Conservation (phyloP, 64 coral and sea anemone genomes). For the Montipora efflorescens region DNA sequence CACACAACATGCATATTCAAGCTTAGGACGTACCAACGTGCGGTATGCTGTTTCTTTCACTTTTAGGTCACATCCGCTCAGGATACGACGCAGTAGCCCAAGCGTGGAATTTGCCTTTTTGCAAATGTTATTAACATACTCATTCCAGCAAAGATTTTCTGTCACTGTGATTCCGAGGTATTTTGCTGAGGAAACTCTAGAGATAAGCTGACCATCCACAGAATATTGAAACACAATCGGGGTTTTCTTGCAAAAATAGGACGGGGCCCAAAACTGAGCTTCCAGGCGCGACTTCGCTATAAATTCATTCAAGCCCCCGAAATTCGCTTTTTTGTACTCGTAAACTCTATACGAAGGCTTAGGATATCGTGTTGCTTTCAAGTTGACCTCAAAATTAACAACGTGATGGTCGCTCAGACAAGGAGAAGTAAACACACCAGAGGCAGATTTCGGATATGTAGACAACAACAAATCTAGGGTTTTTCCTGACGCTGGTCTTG, state of each 20-base stretch:
- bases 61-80: neutral
- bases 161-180: constrained; percentile 27
- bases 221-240: constrained; percentile 4
- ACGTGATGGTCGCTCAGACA: neutral
- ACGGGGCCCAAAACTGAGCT: neutral
- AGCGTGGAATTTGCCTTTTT: constrained; percentile 43
- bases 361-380: neutral
- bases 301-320: neutral
- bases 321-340: neutral
- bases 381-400: neutral
- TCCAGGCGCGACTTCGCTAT: neutral
- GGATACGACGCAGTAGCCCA: constrained; percentile 32
- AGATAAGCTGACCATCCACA: constrained; percentile 45
- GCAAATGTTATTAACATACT: constrained; percentile 21
- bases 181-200: constrained; percentile 26
- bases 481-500: neutral
- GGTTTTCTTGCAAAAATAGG: constrained; percentile 11
- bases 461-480: neutral
- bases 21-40: constrained; percentile 19
- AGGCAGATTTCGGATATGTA: neutral
- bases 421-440: neutral
- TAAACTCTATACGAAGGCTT: neutral
- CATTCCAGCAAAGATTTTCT: constrained; percentile 36
- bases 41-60: constrained; percentile 37
- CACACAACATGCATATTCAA: constrained; percentile 59